Evolutionary conservation across 2,113 vertebrate genomes (phyloP).

Genomic region (Megalops atlanticus): DNA sequence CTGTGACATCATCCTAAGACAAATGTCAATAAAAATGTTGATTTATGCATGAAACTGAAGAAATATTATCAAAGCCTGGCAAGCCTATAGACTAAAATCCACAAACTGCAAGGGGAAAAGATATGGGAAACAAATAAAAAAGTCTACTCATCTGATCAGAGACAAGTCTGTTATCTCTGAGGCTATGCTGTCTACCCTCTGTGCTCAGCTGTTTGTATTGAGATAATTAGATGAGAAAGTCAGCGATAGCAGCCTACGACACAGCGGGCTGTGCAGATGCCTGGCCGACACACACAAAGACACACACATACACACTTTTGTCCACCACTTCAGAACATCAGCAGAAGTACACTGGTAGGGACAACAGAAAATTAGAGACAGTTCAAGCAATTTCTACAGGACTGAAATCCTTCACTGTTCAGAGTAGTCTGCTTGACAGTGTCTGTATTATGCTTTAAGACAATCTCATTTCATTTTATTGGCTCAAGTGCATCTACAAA

Average conservation of each 20-base stretch:
- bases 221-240: slow-evolving; percentile 27
- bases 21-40: not conserved
- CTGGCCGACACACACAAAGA: not conserved
- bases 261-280: not conserved
- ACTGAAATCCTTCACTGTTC: not conserved
- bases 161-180: not conserved
- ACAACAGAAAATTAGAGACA: not conserved
- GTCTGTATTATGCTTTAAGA: too few relatives aligned
- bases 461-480: too few relatives aligned
- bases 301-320: not conserved
- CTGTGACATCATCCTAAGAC: too few relatives aligned
- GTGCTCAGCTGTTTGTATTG: slow-evolving; percentile 13
- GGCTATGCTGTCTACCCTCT: not conserved
- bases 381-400: not conserved
- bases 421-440: not conserved
- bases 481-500: not conserved
- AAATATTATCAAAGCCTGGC: not conserved
- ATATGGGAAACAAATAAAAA: not conserved
- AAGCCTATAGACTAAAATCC: not conserved
- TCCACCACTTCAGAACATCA: not conserved
- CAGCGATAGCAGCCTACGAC: slow-evolving; percentile 12
- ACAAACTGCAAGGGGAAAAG: not conserved
- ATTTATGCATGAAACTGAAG: not conserved
- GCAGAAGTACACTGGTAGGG: not conserved
- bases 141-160: not conserved